These are phyloP conservation scores for Sericinus montela DNA, from an alignment of 2,888 invertebrate species.

Conservation along the genomic window DNA sequence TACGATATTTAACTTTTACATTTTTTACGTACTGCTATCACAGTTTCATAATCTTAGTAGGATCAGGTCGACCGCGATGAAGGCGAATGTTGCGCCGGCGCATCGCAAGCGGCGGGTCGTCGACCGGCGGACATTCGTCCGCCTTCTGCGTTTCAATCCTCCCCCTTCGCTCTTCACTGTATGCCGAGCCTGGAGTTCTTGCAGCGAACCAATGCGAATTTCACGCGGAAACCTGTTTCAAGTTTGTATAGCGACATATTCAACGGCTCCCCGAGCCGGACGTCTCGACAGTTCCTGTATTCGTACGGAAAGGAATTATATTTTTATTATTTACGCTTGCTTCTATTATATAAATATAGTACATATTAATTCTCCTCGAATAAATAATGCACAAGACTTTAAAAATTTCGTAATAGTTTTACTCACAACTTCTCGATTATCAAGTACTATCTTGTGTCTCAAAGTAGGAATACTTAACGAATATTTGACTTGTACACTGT, in stretches of 20 bases:
- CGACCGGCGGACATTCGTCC: conserved; percentile 69
- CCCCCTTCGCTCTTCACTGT: conserved; percentile 41
- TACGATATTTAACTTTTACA: neutral
- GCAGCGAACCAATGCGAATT: conserved; percentile 75
- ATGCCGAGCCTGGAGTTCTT: conserved; percentile 61
- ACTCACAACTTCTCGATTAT: conserved; percentile 26
- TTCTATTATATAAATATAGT: no score
- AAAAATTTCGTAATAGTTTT: conserved; percentile 16
- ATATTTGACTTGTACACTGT: conserved; percentile 15
- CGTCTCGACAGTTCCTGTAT: conserved; percentile 25
- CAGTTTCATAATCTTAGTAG: conserved; percentile 58
- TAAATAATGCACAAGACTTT: no score
- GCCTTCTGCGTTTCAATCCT: conserved; percentile 71
- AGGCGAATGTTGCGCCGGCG: conserved; percentile 65
- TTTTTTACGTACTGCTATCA: conserved; percentile 1
- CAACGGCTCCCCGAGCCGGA: conserved; percentile 43
- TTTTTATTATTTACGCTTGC: no score
- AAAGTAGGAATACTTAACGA: neutral
- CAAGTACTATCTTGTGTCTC: neutral
- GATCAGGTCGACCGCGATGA: conserved; percentile 48
- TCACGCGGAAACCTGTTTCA: conserved; percentile 68
- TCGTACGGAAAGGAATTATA: no score
- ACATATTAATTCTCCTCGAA: no score
- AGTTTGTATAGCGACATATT: conserved; percentile 48
- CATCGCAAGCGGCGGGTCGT: conserved; percentile 74